These are phyloP conservation scores for Hydropotes inermis DNA, from an alignment of 2,113 vertebrate genomes.

Conservation along the genomic window DNA sequence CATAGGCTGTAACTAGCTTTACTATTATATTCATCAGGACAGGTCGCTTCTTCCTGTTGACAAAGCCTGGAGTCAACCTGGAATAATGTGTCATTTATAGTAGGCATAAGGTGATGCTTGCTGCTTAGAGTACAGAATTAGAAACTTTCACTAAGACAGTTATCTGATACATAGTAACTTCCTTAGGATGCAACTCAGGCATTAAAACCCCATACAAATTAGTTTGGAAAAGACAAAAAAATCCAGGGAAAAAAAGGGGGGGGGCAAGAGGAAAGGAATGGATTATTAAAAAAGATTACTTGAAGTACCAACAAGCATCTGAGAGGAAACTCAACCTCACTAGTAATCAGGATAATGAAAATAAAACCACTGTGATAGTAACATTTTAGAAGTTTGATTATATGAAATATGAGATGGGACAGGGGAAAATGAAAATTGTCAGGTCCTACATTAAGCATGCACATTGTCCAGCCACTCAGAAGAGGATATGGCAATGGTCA, in stretches of 20 bases:
- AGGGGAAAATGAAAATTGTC: neutral
- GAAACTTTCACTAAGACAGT: neutral
- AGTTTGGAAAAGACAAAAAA: neutral
- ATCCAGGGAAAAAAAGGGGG: neutral
- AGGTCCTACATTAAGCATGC: neutral
- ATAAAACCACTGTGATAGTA: neutral
- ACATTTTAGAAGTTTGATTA: neutral
- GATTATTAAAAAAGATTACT: neutral
- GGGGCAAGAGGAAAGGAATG: neutral
- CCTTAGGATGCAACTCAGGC: neutral
- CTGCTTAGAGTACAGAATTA: neutral
- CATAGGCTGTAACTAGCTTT: neutral
- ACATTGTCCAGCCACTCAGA: neutral
- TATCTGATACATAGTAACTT: neutral
- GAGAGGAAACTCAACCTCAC: neutral
- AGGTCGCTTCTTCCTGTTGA: neutral
- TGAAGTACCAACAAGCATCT: neutral
- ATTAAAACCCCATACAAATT: neutral
- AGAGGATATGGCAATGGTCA: accelerated
- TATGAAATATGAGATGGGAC: neutral
- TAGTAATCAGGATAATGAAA: neutral
- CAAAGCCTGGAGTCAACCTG: neutral
- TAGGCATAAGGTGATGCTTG: neutral
- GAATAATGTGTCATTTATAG: neutral
- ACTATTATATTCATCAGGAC: neutral